Conservation (phyloP, 2,888 invertebrate species). For the Villa cingulata region DNA sequence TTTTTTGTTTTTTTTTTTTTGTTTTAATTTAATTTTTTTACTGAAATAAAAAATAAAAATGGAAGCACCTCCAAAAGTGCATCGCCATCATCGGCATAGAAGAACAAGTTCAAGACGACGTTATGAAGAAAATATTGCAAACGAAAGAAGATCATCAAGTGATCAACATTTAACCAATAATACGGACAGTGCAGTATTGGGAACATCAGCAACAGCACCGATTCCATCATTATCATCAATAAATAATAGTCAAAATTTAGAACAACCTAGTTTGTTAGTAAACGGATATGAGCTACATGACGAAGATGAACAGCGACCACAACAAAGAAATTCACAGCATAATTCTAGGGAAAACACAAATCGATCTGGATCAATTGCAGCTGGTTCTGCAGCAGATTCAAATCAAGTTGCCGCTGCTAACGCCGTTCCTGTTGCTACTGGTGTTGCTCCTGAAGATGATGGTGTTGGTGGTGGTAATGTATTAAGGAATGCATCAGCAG, state of each 20-base stretch:
- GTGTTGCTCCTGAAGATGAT: neutral
- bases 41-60: slow-evolving; percentile 17
- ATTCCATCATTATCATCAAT: neutral
- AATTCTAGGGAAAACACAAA: neutral
- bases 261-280: slow-evolving; percentile 11
- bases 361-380: too few species aligned
- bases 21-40: too few species aligned
- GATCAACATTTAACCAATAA: neutral
- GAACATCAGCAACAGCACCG: neutral
- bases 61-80: slow-evolving; percentile 35
- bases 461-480: slow-evolving; percentile 22
- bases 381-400: neutral
- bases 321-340: slow-evolving; percentile 1
- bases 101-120: slow-evolving; percentile 30
- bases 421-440: neutral
- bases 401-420: neutral
- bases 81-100: slow-evolving; percentile 32
- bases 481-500: slow-evolving; percentile 14
- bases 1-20: too few species aligned
- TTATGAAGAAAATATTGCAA: slow-evolving; percentile 19
- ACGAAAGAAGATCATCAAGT: neutral
- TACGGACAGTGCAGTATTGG: neutral
- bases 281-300: slow-evolving; percentile 11
- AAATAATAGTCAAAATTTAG: slow-evolving; percentile 2
- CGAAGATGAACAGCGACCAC: slow-evolving; percentile 1